Percentiles rank a stretch among this genome's conserved stretches.
Conservation (phyloP, 2,113 vertebrate species). For the Sinocyclocheilus rhinocerous region DNA sequence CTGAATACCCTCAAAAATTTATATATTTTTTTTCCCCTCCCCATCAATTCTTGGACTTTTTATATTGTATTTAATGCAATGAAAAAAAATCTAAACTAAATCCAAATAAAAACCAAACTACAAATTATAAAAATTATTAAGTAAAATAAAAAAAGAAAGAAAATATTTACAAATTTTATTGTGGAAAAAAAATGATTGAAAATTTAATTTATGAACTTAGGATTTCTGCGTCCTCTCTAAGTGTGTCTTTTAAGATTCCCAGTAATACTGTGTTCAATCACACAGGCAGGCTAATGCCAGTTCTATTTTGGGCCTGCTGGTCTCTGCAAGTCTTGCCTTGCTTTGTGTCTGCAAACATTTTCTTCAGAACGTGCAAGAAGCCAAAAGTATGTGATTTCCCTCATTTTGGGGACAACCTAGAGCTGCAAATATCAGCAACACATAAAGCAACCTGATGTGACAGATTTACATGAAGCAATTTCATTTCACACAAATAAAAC, state of each 20-base stretch:
- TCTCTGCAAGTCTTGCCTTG: slow-evolving; percentile 14
- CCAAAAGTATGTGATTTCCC: background rate
- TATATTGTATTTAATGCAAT: no score
- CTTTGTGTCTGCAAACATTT: background rate
- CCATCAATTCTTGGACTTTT: no score
- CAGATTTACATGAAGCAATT: background rate
- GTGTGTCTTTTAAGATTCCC: background rate
- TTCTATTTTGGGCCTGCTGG: slow-evolving; percentile 22
- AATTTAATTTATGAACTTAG: background rate
- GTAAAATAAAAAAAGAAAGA: no score
- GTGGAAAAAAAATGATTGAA: background rate
- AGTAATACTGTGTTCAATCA: background rate
- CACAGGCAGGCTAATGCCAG: background rate
- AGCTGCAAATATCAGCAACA: background rate
- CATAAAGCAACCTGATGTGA: background rate
- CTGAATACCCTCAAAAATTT: no score
- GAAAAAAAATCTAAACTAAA: no score
- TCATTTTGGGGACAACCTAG: background rate
- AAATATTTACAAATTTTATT: no score
- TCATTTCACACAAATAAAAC: background rate
- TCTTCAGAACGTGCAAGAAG: background rate
- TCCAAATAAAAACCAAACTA: no score
- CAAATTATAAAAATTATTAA: no score
- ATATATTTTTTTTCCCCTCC: no score
- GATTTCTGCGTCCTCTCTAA: background rate